Conservation (phyloP, 2,797 vertebrate species). For the Leptodactylus fallax region DNA sequence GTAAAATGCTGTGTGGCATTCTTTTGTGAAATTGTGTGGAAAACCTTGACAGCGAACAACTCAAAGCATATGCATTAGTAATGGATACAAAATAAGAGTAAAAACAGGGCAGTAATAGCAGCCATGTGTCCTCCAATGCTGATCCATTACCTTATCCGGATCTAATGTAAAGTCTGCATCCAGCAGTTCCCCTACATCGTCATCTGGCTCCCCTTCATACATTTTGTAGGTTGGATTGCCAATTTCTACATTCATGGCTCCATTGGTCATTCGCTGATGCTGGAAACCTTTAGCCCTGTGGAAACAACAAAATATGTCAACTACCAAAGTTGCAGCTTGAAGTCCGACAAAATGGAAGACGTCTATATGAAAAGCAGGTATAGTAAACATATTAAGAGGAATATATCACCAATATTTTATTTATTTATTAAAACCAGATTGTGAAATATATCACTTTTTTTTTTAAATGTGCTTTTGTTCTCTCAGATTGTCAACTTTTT, state of each 20-base stretch:
- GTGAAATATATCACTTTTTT: too few relatives aligned
- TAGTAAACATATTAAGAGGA: too few relatives aligned
- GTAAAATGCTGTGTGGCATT: neutral
- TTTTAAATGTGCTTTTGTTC: too few relatives aligned
- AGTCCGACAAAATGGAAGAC: neutral
- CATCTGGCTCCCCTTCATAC: slow-evolving; percentile 91
- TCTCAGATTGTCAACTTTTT: too few relatives aligned
- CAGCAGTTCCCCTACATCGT: slow-evolving; percentile 90
- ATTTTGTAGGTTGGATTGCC: slow-evolving; percentile 95
- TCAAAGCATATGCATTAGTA: neutral
- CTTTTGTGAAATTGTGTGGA: too few relatives aligned
- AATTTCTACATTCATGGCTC: slow-evolving; percentile 94
- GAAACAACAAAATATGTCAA: neutral
- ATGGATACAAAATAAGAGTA: neutral
- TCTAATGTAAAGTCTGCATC: slow-evolving; percentile 91
- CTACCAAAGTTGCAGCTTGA: neutral
- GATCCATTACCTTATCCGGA: slow-evolving; percentile 85
- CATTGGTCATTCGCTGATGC: slow-evolving; percentile 93
- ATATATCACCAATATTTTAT: too few relatives aligned
- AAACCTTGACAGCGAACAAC: too few relatives aligned
- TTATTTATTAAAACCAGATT: too few relatives aligned
- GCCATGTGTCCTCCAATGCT: neutral
- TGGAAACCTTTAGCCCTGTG: slow-evolving; percentile 92
- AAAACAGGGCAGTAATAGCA: neutral
- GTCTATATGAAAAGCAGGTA: neutral